phyloP scores from a whole-genome alignment of 2,888 invertebrate genomes.

The Elmis aenea region DNA sequence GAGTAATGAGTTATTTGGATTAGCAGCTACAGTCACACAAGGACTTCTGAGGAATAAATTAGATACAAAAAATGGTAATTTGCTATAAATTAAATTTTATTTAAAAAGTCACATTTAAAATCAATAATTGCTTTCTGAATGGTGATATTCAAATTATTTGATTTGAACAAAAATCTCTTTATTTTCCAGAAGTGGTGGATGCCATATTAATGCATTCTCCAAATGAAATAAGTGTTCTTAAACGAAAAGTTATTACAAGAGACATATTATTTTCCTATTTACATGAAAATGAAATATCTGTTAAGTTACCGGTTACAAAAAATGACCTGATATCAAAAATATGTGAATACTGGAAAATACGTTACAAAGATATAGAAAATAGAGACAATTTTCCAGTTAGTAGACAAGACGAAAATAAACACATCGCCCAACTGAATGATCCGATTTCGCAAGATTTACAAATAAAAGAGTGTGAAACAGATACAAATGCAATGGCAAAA shows the following conservation, averaged over 20 bases:
- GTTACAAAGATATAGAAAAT: background rate
- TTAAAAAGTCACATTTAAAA: no score
- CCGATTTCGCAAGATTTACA: background rate
- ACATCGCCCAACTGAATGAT: slow-evolving; percentile 1
- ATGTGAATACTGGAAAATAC: slow-evolving; percentile 45
- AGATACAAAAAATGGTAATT: slow-evolving; percentile 33
- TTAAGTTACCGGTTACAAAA: slow-evolving; percentile 50
- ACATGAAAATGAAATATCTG: slow-evolving; percentile 46
- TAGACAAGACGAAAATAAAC: no score
- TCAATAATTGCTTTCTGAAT: no score
- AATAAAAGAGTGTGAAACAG: background rate
- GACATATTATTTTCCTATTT: slow-evolving; percentile 53
- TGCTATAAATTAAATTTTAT: no score
- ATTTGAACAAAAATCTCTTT: no score
- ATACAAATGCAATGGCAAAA: slow-evolving; percentile 48
- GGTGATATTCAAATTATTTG: background rate
- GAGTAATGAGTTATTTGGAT: slow-evolving; percentile 30
- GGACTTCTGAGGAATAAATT: slow-evolving; percentile 35
- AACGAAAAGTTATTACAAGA: slow-evolving; percentile 50
- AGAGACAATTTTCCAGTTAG: no score
- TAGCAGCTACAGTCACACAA: slow-evolving; percentile 39
- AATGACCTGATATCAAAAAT: slow-evolving; percentile 47
- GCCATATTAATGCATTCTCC: slow-evolving; percentile 50
- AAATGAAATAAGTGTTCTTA: slow-evolving; percentile 47
- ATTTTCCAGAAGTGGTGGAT: slow-evolving; percentile 50